phyloP scores from a whole-genome alignment of 2,113 vertebrate species.

The Ammospiza nelsoni region DNA sequence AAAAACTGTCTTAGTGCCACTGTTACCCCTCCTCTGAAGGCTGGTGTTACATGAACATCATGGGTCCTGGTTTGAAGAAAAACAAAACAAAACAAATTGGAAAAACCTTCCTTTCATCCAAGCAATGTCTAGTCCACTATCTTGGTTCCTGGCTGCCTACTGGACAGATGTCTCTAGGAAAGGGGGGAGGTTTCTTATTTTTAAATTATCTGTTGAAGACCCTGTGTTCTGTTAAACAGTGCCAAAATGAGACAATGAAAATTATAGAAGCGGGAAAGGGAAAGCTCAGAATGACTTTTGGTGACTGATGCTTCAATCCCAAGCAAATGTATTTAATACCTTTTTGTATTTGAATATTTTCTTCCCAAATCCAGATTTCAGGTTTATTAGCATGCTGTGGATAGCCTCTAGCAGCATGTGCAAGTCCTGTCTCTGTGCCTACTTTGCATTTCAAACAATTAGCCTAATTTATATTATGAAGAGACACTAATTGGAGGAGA shows the following conservation, averaged over 20 bases:
- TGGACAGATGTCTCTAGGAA: not conserved
- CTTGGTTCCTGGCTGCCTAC: not conserved
- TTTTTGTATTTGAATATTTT: not conserved
- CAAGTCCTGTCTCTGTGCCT: not conserved
- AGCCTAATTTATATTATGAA: not conserved
- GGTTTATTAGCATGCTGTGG: not conserved
- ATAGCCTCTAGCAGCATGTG: not conserved
- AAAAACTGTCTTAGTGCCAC: not conserved
- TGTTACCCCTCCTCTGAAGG: not conserved
- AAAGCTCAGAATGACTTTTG: not conserved
- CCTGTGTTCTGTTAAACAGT: not conserved
- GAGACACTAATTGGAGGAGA: not conserved
- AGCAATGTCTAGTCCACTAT: fast-evolving
- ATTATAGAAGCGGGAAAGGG: not conserved
- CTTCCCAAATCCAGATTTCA: not conserved
- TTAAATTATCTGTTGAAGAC: not conserved
- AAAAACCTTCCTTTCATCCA: not conserved
- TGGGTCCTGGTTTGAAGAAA: not conserved
- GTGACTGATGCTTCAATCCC: not conserved
- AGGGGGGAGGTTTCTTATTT: not conserved
- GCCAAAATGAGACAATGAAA: not conserved
- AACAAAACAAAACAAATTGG: too few relatives aligned
- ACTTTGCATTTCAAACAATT: not conserved
- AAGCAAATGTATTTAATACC: not conserved
- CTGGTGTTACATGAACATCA: not conserved